phyloP scores from a whole-genome alignment of 2,797 vertebrate genomes.

The Xiphophorus birchmanni region DNA sequence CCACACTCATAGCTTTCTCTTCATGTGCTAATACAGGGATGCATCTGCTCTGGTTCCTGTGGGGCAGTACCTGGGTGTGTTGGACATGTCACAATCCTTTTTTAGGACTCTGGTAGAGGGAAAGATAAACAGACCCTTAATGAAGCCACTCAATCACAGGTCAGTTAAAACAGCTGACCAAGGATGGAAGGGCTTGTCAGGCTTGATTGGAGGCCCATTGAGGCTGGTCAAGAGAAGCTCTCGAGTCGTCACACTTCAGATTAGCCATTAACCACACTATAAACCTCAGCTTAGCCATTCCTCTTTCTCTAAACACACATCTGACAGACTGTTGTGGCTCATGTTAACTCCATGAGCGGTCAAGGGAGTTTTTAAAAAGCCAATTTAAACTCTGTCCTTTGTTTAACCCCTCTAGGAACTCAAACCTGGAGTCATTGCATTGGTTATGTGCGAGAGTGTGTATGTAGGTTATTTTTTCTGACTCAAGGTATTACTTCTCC shows the following conservation, averaged over 20 bases:
- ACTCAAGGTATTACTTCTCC: background rate
- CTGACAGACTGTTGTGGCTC: slow-evolving; percentile 65
- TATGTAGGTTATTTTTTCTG: slow-evolving; percentile 26
- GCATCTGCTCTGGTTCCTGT: slow-evolving; percentile 51
- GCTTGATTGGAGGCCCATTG: slow-evolving; percentile 69
- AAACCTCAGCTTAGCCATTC: slow-evolving; percentile 60
- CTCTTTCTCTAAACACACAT: slow-evolving; percentile 60
- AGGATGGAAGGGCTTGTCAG: slow-evolving; percentile 66
- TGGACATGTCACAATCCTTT: slow-evolving; percentile 64
- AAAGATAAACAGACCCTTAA: slow-evolving; percentile 78
- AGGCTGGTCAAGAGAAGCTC: slow-evolving; percentile 59
- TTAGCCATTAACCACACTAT: slow-evolving; percentile 71
- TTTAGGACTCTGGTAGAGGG: slow-evolving; percentile 53
- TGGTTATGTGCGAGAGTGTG: slow-evolving; percentile 23
- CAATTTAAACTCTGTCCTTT: slow-evolving; percentile 71
- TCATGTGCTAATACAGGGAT: slow-evolving; percentile 36
- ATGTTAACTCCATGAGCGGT: slow-evolving; percentile 66
- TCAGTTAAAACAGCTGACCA: slow-evolving; percentile 76
- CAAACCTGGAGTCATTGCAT: slow-evolving; percentile 55
- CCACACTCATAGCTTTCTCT: slow-evolving; percentile 1
- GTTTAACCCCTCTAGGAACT: slow-evolving; percentile 67
- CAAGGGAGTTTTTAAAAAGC: slow-evolving; percentile 73
- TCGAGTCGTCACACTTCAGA: slow-evolving; percentile 71
- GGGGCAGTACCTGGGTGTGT: slow-evolving; percentile 57
- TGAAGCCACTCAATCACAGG: slow-evolving; percentile 78